Conservation (phyloP, 2,797 vertebrate genomes). For the Halcyon chelicuti region DNA sequence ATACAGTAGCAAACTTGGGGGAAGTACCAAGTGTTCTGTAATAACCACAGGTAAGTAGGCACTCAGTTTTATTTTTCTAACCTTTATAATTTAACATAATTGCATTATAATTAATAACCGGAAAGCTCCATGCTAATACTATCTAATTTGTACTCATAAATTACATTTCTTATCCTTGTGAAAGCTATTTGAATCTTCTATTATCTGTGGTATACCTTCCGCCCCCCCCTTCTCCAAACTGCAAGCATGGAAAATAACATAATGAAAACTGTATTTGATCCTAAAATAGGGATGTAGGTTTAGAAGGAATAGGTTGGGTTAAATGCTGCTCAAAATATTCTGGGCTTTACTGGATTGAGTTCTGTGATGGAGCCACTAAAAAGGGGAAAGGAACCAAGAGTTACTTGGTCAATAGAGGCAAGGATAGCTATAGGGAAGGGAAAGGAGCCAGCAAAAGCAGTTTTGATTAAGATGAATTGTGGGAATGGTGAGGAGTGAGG, state of each 20-base stretch:
- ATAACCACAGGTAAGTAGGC: background rate
- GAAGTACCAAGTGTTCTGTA: background rate
- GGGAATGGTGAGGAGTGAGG: background rate
- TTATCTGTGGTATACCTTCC: background rate
- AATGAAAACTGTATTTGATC: background rate
- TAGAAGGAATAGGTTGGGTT: background rate
- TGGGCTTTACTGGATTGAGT: background rate
- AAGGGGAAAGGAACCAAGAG: background rate
- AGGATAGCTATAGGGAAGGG: background rate
- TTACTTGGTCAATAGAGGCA: background rate
- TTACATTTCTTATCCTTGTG: background rate
- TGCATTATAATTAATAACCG: background rate
- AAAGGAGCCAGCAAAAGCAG: background rate
- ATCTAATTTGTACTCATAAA: background rate
- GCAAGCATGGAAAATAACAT: background rate
- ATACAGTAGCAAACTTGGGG: background rate
- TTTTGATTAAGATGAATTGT: background rate
- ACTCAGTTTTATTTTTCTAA: background rate
- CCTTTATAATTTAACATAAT: background rate
- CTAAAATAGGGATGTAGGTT: background rate
- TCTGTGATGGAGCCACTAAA: background rate
- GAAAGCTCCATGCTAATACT: background rate
- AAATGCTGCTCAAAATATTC: background rate
- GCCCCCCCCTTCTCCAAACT: background rate
- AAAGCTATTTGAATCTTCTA: background rate